Percentiles rank a stretch among this genome's conserved stretches.
Evolutionary conservation across 2,113 vertebrate genomes (phyloP).

Genomic region (Sturnira hondurensis): DNA sequence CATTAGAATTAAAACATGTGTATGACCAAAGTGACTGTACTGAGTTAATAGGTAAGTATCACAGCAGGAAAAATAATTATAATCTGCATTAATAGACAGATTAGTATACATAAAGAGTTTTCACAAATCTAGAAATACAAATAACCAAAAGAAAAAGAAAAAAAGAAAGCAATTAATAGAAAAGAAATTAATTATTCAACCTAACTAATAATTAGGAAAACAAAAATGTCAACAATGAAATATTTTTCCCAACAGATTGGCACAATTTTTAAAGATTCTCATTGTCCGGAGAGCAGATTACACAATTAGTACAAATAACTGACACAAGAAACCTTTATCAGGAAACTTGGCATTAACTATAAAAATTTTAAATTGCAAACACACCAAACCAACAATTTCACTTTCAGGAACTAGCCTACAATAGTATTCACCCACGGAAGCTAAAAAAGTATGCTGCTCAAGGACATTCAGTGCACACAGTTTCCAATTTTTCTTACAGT

Average conservation of each 20-base stretch:
- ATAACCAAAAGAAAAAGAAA: background rate
- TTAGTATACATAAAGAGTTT: background rate
- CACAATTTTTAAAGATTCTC: background rate
- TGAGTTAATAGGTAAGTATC: background rate
- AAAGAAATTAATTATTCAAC: background rate
- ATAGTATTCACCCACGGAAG: background rate
- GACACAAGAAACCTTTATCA: background rate
- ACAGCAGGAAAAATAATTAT: background rate
- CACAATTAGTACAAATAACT: background rate
- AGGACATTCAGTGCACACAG: background rate
- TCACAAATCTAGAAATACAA: background rate
- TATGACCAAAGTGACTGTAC: background rate
- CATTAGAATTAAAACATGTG: background rate
- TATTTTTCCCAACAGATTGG: background rate
- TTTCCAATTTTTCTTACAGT: background rate
- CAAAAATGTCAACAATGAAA: background rate
- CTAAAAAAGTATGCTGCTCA: background rate
- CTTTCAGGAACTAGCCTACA: background rate
- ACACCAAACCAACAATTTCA: background rate
- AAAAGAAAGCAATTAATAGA: background rate
- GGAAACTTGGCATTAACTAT: background rate
- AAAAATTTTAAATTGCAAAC: background rate
- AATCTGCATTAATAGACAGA: background rate
- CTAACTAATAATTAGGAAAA: background rate
- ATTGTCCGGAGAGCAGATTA: background rate